phyloP scores from a whole-genome alignment of 1,140 invertebrate species.

The Meloidogyne chitwoodi region DNA sequence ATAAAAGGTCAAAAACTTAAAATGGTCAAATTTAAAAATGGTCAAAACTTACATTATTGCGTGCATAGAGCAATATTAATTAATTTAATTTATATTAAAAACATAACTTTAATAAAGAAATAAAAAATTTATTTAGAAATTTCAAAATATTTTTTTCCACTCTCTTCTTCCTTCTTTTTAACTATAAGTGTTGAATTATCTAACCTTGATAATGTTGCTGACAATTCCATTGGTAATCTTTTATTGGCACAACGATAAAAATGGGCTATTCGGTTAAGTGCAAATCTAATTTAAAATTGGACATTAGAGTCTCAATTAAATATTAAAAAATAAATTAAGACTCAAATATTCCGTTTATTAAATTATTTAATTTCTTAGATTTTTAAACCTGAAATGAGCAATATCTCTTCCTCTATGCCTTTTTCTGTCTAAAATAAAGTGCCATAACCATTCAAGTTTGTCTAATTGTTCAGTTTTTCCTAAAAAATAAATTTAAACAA shows the following conservation, averaged over 20 bases:
- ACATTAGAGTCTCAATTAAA: too few relatives aligned
- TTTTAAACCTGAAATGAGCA: background rate
- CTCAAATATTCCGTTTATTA: too few relatives aligned
- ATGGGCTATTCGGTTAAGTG: conserved; percentile 1
- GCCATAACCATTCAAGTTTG: conserved; percentile 1
- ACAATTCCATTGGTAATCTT: background rate
- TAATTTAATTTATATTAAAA: too few relatives aligned
- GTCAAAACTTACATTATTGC: too few relatives aligned
- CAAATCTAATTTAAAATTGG: background rate
- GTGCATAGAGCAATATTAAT: too few relatives aligned
- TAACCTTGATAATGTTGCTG: background rate
- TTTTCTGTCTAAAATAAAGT: background rate
- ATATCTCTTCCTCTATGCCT: conserved; percentile 1
- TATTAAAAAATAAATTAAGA: too few relatives aligned
- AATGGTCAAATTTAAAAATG: too few relatives aligned
- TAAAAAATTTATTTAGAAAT: background rate
- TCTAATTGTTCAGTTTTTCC: background rate
- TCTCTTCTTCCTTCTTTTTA: background rate
- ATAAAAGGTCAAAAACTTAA: too few relatives aligned
- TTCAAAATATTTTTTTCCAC: background rate
- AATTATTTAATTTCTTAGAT: background rate
- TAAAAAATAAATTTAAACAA: background rate
- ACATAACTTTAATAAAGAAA: too few relatives aligned
- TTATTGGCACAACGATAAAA: conserved; percentile 4
- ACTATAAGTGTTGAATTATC: background rate